Conservation (phyloP, 1,140 invertebrate species). For the Nasonia vitripennis region DNA sequence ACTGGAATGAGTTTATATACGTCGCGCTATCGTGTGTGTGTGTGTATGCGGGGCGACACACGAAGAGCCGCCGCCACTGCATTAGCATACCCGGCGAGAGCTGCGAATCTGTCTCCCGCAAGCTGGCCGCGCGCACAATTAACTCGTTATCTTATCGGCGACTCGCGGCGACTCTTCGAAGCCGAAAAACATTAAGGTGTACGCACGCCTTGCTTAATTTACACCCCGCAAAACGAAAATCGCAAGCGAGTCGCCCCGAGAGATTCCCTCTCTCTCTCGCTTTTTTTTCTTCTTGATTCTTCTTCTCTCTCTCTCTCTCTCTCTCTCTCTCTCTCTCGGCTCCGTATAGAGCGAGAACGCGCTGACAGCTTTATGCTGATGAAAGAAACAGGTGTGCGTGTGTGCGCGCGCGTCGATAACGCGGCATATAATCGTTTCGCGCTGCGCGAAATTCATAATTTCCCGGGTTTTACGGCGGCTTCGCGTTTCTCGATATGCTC, state of each 20-base stretch:
- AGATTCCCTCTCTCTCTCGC: background rate
- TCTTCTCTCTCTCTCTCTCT: background rate
- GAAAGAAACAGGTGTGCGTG: slow-evolving; percentile 49
- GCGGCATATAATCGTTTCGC: slow-evolving; percentile 24
- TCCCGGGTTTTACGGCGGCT: slow-evolving; percentile 26
- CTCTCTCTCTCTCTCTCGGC: background rate
- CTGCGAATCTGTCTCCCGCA: slow-evolving; percentile 45
- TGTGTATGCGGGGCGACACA: slow-evolving; percentile 66
- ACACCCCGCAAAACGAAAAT: slow-evolving; percentile 60
- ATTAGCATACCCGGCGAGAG: slow-evolving; percentile 72
- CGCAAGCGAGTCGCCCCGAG: background rate
- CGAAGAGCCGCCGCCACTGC: slow-evolving; percentile 64
- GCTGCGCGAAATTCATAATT: slow-evolving; percentile 44
- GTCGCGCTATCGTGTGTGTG: too few relatives aligned
- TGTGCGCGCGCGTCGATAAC: background rate
- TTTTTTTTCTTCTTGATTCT: background rate
- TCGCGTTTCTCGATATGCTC: background rate
- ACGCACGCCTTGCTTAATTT: slow-evolving; percentile 71
- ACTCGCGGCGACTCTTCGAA: slow-evolving; percentile 7
- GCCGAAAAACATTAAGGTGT: slow-evolving; percentile 72
- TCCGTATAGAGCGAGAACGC: slow-evolving; percentile 1
- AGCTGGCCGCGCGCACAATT: slow-evolving; percentile 67
- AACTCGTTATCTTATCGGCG: slow-evolving; percentile 75
- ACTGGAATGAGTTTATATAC: slow-evolving; percentile 71
- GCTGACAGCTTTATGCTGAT: slow-evolving; percentile 54